Evolutionary conservation across 2,113 vertebrate species (phyloP).

Genomic region (Tylochromis polylepis): DNA sequence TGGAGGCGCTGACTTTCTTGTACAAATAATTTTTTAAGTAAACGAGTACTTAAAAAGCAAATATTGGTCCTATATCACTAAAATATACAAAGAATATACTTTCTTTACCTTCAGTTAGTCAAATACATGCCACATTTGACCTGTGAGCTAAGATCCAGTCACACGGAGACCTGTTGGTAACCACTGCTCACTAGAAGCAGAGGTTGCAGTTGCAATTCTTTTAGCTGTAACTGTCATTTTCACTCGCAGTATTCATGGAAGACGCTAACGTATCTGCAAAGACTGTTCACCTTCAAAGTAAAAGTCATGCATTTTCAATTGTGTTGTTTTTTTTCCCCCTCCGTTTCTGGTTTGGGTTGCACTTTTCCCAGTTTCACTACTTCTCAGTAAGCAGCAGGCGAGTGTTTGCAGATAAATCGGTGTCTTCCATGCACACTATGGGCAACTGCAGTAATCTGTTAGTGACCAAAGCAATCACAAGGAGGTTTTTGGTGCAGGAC

Average conservation of each 20-base stretch:
- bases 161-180: background rate
- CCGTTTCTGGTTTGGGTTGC: background rate
- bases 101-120: background rate
- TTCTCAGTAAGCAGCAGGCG: background rate
- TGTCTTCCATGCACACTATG: background rate
- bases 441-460: background rate
- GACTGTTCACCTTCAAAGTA: background rate
- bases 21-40: background rate
- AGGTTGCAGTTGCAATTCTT: background rate
- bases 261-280: background rate
- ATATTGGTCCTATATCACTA: background rate
- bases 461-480: background rate
- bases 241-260: background rate
- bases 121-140: background rate
- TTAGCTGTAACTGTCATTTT: background rate
- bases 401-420: background rate
- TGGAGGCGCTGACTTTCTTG: background rate
- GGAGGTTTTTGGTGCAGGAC: background rate
- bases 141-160: background rate
- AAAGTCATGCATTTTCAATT: background rate
- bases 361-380: background rate
- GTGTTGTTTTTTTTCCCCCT: rapidly evolving
- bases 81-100: background rate
- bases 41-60: background rate
- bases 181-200: background rate